These are phyloP conservation scores for Pyrgus malvae DNA, from an alignment of 2,888 invertebrate species.

Conservation along the genomic window DNA sequence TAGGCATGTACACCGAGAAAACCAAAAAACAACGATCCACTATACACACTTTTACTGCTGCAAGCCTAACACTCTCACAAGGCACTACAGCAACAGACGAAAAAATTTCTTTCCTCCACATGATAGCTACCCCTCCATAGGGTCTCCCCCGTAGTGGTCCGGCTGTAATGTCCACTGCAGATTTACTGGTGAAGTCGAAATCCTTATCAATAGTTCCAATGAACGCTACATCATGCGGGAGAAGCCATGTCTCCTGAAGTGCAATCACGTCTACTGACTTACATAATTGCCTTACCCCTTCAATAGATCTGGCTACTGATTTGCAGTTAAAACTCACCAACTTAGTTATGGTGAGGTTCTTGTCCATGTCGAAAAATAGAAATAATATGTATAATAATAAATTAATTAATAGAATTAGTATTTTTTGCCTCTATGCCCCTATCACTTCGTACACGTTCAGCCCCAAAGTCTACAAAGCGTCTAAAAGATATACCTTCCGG, in stretches of 20 bases:
- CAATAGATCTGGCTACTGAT: background rate
- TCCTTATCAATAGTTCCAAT: no score
- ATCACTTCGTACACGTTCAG: no score
- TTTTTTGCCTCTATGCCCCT: no score
- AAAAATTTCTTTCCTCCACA: background rate
- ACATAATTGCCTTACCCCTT: background rate
- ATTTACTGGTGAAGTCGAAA: background rate
- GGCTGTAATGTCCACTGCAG: background rate
- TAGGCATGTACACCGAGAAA: no score
- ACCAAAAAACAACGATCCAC: background rate
- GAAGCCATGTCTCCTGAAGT: no score
- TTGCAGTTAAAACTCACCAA: background rate
- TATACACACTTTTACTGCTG: background rate
- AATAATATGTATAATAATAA: no score
- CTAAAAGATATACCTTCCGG: no score
- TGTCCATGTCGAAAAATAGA: no score
- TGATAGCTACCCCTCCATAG: background rate
- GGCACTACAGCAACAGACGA: background rate
- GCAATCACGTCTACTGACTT: background rate
- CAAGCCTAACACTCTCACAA: background rate
- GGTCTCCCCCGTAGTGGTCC: background rate
- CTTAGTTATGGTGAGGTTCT: no score
- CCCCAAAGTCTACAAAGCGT: no score
- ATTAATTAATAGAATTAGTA: no score
- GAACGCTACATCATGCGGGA: no score